These are phyloP conservation scores for Protophormia terraenovae DNA, from an alignment of 2,888 invertebrate genomes.

Conservation along the genomic window DNA sequence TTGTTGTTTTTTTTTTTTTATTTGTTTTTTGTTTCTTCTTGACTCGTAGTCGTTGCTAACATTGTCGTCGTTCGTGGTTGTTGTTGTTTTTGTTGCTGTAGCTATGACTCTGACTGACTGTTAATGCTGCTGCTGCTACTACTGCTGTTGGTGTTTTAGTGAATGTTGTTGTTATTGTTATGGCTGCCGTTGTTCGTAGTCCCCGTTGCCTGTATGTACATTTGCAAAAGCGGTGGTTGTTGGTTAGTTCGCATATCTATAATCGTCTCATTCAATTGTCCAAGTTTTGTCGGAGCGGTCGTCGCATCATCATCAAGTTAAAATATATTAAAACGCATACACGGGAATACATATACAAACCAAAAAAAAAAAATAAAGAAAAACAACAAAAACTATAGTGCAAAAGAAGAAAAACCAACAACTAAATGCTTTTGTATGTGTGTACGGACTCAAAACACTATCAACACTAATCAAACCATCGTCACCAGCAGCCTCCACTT, in stretches of 20 bases:
- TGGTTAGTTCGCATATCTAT: slow-evolving; percentile 73
- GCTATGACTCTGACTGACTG: slow-evolving; percentile 34
- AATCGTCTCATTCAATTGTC: slow-evolving; percentile 80
- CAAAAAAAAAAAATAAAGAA: not conserved
- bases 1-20: slow-evolving; percentile 64
- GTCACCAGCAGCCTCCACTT: not conserved
- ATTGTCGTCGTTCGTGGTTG: slow-evolving; percentile 14
- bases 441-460: slow-evolving; percentile 43
- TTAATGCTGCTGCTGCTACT: slow-evolving; percentile 33
- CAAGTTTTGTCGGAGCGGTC: slow-evolving; percentile 80
- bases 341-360: slow-evolving; percentile 67
- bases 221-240: slow-evolving; percentile 65
- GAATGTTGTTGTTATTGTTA: slow-evolving; percentile 34
- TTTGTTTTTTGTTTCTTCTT: slow-evolving; percentile 68
- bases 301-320: slow-evolving; percentile 72
- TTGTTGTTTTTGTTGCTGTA: not conserved
- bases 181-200: slow-evolving; percentile 48
- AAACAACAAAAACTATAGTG: slow-evolving; percentile 12
- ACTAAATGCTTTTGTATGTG: slow-evolving; percentile 57
- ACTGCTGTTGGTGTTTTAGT: slow-evolving; percentile 26
- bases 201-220: slow-evolving; percentile 67
- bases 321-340: slow-evolving; percentile 70
- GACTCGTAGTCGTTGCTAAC: slow-evolving; percentile 42
- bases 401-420: slow-evolving; percentile 12
- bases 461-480: slow-evolving; percentile 6